Evolutionary conservation across 2,888 invertebrate genomes (phyloP), one percentile per base, ranked within the genome.

Genomic region (Exephanes ischioxanthus): DNA sequence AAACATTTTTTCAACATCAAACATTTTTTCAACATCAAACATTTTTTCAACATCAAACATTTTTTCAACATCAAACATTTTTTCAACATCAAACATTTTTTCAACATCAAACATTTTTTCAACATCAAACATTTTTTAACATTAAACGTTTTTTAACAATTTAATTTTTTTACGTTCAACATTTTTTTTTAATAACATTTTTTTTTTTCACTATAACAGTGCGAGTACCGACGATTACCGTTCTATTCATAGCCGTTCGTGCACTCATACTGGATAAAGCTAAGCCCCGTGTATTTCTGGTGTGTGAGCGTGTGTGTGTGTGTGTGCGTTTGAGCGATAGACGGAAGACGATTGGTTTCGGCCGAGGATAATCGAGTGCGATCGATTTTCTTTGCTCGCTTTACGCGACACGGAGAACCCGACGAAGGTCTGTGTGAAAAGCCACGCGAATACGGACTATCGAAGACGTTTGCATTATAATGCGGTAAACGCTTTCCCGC

Each of bases 171-270:
- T 6, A 33, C 33, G 4, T 6, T 5, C 5, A 37, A 37, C 2
- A 37, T 6, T 37, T 37, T 33, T 33, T 37, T n/a, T n/a, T n/a
- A n/a, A n/a, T n/a, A n/a, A n/a, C n/a, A n/a, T n/a, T n/a, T n/a
- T n/a, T n/a, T n/a, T n/a, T n/a, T n/a, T n/a, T n/a, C n/a, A n/a
- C 55, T 6, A 2, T n/a, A 63, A 33, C n/a, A 33, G 26, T 30
- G 11, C 30, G 68, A 33, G 68, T 58, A 58, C 22, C 48, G 45
- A 7, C 61, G 61, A 70, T 79, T 58, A 72, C 77, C 26, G 30
- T 78, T 72, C 48, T 83, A 72, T 73, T 58, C n/a, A 48, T 58
- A 77, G 63, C 41, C 53, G 30, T 66, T 45, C 66, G 55, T 83
- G 72, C 66, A 22, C 48, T 70, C 26, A 45, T 14, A 33, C 48